Evolutionary conservation across 2,888 invertebrate genomes (phyloP), one percentile per base, ranked within the genome.

Genomic region (Syrphus vitripennis): DNA sequence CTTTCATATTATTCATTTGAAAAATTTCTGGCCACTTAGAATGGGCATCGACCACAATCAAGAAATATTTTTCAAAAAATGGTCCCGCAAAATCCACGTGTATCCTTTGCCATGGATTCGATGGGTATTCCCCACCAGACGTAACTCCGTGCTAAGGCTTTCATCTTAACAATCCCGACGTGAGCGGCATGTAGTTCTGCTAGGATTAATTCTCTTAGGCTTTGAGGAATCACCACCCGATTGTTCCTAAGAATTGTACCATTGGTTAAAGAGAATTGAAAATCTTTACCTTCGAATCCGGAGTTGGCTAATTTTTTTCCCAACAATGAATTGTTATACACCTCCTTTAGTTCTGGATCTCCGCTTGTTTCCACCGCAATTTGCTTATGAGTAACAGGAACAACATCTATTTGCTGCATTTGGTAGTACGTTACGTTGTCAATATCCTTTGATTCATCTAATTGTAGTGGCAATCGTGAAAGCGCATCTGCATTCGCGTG

Each of bases 211-310:
- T 48, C 34, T 1, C 61, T 19, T 3, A 69, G n/a, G 1, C 26
- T 48, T 4, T 48, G 16, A n/a, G 57, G 57, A 26, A 65, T 65
- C n/a, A 55, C 45, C 29, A 55, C 75, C 12, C 65, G 40, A 21
- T n/a, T 45, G 29, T 65, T 31, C 19, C 31, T 75, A 1, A 75
- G 55, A 40, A 74, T 74, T 6, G 63, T 53, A 10, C 74, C 74
- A 48, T 63, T 53, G 3, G 37, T 24, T 45, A 63, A n/a, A 10
- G 42, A 57, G 12, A 65, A 45, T 57, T 75, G 31, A 16, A 21
- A 6, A 26, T 75, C 55, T 50, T 75, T 77, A 78, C 61, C 53
- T 61, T 61, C n/a, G 14, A 31, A 70, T 26, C 48, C 69, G 1
- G 24, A 24, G 6, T 31, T 26, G 4, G 1, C 37, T 2, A 61